Evolutionary conservation across 2,888 invertebrate genomes (phyloP), one percentile per base, ranked within the genome.

Genomic region (Thalpophila matura): DNA sequence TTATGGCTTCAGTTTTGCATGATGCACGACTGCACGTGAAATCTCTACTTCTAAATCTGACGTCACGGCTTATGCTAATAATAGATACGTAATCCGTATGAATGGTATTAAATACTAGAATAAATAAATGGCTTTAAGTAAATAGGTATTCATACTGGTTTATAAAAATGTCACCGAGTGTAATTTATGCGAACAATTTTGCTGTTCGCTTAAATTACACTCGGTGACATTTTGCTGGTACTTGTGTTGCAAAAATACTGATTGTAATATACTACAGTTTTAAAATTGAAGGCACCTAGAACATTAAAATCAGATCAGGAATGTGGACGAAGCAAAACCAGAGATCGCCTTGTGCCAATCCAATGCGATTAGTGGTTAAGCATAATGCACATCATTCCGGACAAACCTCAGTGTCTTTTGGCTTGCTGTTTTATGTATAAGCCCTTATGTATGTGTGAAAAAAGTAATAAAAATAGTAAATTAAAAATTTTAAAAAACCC

Each of bases 1-100:
- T n/a, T 68, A 67, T 20, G 80, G 79, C 51, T 80, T 79, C 79
- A 65, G 67, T 68, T 54, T 74, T 62, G 76, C 79, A 76, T 73
- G 76, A 45, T 73, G 78, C 72, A 69, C 60, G 60, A 64, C 46
- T 73, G 78, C 72, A 69, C 60, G 60, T 65, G 18, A 67, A 64
- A 75, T 67, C 66, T 55, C 49, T 56, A 43, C 38, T 18, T 59
- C 56, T 49, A 29, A 70, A 61, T 65, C 68, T 43, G 37, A 59
- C 62, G 60, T 60, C 33, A 46, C 26, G 45, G 58, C 29, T 45
- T 18, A 20, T 6, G 43, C 18, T 62, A 57, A 42, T 37, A 46
- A 58, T 61, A 61, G 35, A 50, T 43, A 65, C 14, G 1, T 35
- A 54, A 60, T 33, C 31, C 18, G 9, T 18, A n/a, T 37, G 20